Base-by-base conservation (phyloP, 2,888 invertebrate species). In the Polietes domitor region DNA sequence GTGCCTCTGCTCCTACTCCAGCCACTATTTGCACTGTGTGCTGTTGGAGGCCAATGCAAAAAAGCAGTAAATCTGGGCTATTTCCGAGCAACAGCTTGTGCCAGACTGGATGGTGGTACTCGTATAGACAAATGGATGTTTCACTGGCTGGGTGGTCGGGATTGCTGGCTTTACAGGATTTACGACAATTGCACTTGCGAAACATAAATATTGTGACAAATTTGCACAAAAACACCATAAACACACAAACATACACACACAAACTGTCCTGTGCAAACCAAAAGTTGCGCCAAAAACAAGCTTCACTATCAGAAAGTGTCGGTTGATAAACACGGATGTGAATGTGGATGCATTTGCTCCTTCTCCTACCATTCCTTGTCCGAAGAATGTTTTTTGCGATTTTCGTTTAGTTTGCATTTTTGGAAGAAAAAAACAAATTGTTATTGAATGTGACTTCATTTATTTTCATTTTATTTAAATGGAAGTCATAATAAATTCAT, bases 151-250 rank as follows among this genome's bases (percentile, higher is more conserved):
- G 73, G 58, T 73, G 73, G 73, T 73, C 24, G 61, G 83, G 73
- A 65, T 76, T 50, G 76, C 80, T 81, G 75, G 80, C 68, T 84
- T 84, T 81, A 68, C 75, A 82, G 82, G 85, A 85, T 85, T 82
- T 85, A 85, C 85, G 85, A 82, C 76, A 79, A 80, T 85, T 85
- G 85, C 82, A 77, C 82, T 82, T 80, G 37, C 74, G 63, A 77
- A 77, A 75, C 82, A 85, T 85, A 85, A 85, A 85, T 85, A 85
- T 85, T 85, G 85, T 78, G 84, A 84, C 80, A 84, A 81, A 84
- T 81, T 73, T 81, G 50, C 75, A 73, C 77, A 78, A 81, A 78
- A 81, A 78, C 26, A 50, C 71, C 28, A 68, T 63, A 65, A 78
- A 32, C 71, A 58, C 41, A 68, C 58, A 63, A 61, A 77, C 26